Base-by-base conservation (phyloP, 1,140 invertebrate genomes). In the Meloidogyne floridensis region DNA sequence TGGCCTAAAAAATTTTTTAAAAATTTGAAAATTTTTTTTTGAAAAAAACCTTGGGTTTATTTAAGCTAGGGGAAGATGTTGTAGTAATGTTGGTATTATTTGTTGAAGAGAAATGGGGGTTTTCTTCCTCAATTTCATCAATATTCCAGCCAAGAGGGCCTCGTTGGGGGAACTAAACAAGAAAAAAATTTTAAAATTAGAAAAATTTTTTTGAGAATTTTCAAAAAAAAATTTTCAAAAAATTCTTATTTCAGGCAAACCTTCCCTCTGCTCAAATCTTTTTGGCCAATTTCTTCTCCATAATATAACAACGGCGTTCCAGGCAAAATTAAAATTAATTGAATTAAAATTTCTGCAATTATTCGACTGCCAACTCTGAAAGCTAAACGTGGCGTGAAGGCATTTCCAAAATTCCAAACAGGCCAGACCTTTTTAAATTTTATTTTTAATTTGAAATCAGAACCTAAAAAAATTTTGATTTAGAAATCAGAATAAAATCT, bases 251-350 rank as follows among this genome's bases (percentile, higher is more conserved):
- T 65, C n/a, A 18, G 43, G 32, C 32, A 15, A 9, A 43, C 51
- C 53, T 72, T 59, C 72, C 47, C 42, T 5, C 83, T n/a, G 3
- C 18, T n/a, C 18, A 56, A 80, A 32, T 87, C 75, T 15, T 47
- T 18, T 18, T 83, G 20, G 4, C 80, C 86, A 43, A 87, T 42
- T 75, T 86, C 84, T 65, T 86, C 86, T 13, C 85, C 85, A 72
- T 87, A 86, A 75, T 87, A 86, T 20, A 86, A 15, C n/a, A 86
- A 77, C 4, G 80, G 47, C 5, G 85, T 86, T 43, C 85, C 85
- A 51, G 83, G 86, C 59, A 86, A 65, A 10, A 83, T 47, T 20
- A 86, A 80, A 71, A 86, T 75, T 9, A 86, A 11, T 84, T 88
- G 83, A 65, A 77, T 81, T 15, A 86, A 32, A 11, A 86, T 42